phyloP scores from a whole-genome alignment of 2,888 invertebrate species.

The Blastobasis lacticolella region DNA sequence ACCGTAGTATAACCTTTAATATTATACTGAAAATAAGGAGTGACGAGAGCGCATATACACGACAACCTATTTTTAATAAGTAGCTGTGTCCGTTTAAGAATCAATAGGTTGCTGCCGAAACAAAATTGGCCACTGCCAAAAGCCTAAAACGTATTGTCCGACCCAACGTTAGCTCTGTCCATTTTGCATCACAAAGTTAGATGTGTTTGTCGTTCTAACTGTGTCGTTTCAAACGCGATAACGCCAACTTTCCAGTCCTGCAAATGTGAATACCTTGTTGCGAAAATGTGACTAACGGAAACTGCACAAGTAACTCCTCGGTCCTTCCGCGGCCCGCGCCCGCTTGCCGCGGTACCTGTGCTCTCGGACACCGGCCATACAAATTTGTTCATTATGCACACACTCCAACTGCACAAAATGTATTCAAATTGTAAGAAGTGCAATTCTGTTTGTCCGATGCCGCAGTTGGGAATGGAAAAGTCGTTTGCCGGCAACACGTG shows the following conservation, averaged over 20 bases:
- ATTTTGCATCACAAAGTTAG: slow-evolving; percentile 71
- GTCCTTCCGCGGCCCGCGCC: slow-evolving; percentile 37
- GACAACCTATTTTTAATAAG: too few species aligned
- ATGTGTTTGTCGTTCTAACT: slow-evolving; percentile 65
- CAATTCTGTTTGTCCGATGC: slow-evolving; percentile 1
- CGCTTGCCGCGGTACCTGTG: too few species aligned
- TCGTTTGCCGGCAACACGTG: background rate
- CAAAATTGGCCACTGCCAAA: slow-evolving; percentile 18
- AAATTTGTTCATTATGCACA: slow-evolving; percentile 37
- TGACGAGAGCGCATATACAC: too few species aligned
- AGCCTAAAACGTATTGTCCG: slow-evolving; percentile 31
- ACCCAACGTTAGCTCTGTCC: slow-evolving; percentile 38
- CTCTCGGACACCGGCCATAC: slow-evolving; percentile 34
- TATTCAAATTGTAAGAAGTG: slow-evolving; percentile 5
- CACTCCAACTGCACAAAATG: slow-evolving; percentile 13
- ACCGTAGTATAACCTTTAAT: too few species aligned
- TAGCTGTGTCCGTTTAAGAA: too few species aligned
- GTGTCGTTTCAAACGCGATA: slow-evolving; percentile 73
- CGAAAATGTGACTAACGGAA: slow-evolving; percentile 74
- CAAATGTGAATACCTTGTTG: slow-evolving; percentile 74
- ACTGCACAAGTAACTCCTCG: slow-evolving; percentile 66
- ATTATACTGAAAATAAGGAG: too few species aligned
- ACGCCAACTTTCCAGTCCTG: slow-evolving; percentile 71
- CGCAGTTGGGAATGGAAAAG: background rate
- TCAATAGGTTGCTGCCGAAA: slow-evolving; percentile 14